Evolutionary conservation across 2,888 invertebrate species (phyloP).

Genomic region (Meliscaeva auricollis): DNA sequence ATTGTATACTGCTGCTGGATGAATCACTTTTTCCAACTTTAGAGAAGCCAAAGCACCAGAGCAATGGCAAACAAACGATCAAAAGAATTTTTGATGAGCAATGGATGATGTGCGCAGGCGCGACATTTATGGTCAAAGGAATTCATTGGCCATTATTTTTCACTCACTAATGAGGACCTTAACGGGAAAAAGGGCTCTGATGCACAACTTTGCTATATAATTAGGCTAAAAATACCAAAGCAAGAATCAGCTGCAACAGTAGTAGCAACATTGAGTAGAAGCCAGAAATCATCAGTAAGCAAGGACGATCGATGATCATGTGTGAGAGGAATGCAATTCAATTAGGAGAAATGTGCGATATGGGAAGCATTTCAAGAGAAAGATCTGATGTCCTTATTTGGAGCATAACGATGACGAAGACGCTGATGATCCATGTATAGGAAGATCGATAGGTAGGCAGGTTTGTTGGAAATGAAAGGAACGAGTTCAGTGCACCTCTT

Average conservation of each 20-base stretch:
- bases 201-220: constrained; percentile 36
- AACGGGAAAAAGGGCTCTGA: constrained; percentile 71
- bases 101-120: constrained; percentile 51
- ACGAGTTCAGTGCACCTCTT: constrained; percentile 65
- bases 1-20: constrained; percentile 45
- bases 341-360: constrained; percentile 75
- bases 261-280: neutral
- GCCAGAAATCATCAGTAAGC: constrained; percentile 24
- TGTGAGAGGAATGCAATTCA: constrained; percentile 75
- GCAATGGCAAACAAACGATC: constrained; percentile 44
- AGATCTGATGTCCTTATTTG: constrained; percentile 55
- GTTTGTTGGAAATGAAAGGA: neutral
- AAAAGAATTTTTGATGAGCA: constrained; percentile 76
- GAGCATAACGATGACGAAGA: neutral
- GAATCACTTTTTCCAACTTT: constrained; percentile 72
- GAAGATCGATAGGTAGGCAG: neutral
- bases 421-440: neutral
- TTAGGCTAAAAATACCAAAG: constrained; percentile 72
- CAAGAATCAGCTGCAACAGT: constrained; percentile 3
- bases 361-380: constrained; percentile 67
- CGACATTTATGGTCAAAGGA: constrained; percentile 73
- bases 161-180: constrained; percentile 75
- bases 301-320: constrained; percentile 74
- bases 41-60: constrained; percentile 1
- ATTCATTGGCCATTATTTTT: constrained; percentile 70